A percentile compares a stretch with the other conserved stretches of the same genome.
These are phyloP conservation scores for Laticauda colubrina DNA, from an alignment of 2,113 vertebrate species.

Conservation along the genomic window DNA sequence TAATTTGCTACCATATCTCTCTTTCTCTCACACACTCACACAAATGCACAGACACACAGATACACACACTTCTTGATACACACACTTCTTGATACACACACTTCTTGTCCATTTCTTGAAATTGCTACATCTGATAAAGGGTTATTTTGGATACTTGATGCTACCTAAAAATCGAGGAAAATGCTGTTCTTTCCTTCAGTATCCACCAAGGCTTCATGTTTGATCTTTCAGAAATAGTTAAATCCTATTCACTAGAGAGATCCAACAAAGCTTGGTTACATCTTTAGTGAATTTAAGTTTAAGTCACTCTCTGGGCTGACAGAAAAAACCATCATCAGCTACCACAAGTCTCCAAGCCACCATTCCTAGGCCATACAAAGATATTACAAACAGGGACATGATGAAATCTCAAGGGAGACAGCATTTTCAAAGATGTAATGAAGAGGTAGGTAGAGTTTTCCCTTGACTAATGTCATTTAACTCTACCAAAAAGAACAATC, in stretches of 20 bases:
- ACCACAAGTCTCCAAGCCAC: not conserved
- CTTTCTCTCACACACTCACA: too few relatives aligned
- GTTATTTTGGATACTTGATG: not conserved
- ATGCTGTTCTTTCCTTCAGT: not conserved
- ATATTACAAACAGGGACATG: not conserved
- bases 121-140: not conserved
- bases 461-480: not conserved
- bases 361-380: not conserved
- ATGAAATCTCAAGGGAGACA: not conserved
- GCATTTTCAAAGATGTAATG: not conserved
- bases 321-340: not conserved
- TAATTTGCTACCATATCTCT: not conserved
- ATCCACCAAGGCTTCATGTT: not conserved
- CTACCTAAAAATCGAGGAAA: not conserved
- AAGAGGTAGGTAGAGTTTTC: not conserved
- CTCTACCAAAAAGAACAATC: not conserved
- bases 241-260: not conserved
- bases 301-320: not conserved
- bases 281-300: not conserved
- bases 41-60: too few relatives aligned
- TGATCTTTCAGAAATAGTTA: not conserved
- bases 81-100: not conserved
- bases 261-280: not conserved
- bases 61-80: not conserved
- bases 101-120: not conserved